Base-by-base conservation (phyloP, 2,888 invertebrate species). In the Argynnis bischoffii region DNA sequence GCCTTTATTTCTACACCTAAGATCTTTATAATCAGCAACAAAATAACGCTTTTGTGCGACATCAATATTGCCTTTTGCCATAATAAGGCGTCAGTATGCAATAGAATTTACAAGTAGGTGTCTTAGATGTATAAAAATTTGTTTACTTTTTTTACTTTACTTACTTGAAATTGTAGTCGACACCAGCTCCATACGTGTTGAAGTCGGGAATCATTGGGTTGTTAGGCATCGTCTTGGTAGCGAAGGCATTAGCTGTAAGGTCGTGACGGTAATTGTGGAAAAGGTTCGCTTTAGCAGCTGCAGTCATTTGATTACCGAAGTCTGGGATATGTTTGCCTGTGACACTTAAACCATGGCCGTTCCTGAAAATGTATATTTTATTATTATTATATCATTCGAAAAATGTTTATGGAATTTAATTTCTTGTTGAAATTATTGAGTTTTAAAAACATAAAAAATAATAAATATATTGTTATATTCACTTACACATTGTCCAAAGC, bases 161-260 rank as follows among this genome's bases (percentile, higher is more conserved):
- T 77, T 72, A 83, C 82, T 79, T 80, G 73, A 70, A 83, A 55
- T 66, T 74, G 57, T 84, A 84, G 63, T 80, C 80, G 6, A 80
- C 41, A 16, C 80, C 76, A 0, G 72, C 83, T 0, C 84, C 84
- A 21, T 78, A 75, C 0, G 80, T 80, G 61, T 76, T 77, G 69
- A 80, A 83, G 69, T 76, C 77, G 1, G 83, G 80, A 14, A 76
- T 64, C n/a, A 61, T 72, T 1, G 76, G 79, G 64, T 75, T 72
- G 18, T 53, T 75, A 0, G 82, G 80, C 72, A 81, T 75, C 26
- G 68, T 81, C 51, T 73, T 79, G 3, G 81, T 80, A 21, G 72
- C 74, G 69, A 83, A 84, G 1, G 82, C 82, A 59, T 77, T 79
- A 6, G 78, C 82, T n/a, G 74, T 70, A 16, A 84, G 59, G 18